phyloP scores from a whole-genome alignment of 2,797 vertebrate species.

The Gobionotothen gibberifrons region DNA sequence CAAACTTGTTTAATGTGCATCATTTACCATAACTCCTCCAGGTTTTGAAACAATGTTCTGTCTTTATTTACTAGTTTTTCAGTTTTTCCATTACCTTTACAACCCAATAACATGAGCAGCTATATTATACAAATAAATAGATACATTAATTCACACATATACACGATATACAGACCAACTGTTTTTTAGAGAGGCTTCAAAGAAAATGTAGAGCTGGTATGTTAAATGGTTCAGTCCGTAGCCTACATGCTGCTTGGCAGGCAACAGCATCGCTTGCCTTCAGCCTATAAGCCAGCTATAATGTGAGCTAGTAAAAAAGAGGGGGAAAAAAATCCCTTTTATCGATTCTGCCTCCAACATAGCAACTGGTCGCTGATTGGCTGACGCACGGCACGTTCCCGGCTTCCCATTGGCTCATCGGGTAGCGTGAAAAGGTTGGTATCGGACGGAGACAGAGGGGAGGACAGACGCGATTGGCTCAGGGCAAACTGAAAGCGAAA shows the following conservation, averaged over 20 bases:
- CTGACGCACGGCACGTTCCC: constrained; percentile 12
- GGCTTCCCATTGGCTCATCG: constrained; percentile 64
- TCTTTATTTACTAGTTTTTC: not conserved
- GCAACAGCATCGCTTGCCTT: constrained; percentile 65
- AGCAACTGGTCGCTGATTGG: constrained; percentile 82
- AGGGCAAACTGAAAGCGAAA: constrained; percentile 75
- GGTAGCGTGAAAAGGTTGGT: constrained; percentile 60
- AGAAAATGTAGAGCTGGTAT: constrained; percentile 33
- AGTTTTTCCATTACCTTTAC: constrained; percentile 29
- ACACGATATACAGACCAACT: not conserved
- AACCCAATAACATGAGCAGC: constrained; percentile 6
- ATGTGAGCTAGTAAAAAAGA: constrained; percentile 68
- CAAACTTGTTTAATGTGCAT: constrained; percentile 19
- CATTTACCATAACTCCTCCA: constrained; percentile 7
- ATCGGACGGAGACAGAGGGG: constrained; percentile 81
- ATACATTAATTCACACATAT: not conserved
- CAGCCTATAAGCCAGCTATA: constrained; percentile 73
- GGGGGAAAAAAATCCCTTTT: constrained; percentile 46
- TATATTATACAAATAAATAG: not conserved
- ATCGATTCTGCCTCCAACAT: constrained; percentile 82
- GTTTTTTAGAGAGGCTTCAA: constrained; percentile 17
- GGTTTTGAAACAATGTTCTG: constrained; percentile 9
- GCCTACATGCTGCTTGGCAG: constrained; percentile 66
- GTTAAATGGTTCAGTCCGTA: constrained; percentile 50
- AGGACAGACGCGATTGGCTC: constrained; percentile 74